Conservation (phyloP, 2,797 vertebrate genomes). For the Gallinago solitaria region DNA sequence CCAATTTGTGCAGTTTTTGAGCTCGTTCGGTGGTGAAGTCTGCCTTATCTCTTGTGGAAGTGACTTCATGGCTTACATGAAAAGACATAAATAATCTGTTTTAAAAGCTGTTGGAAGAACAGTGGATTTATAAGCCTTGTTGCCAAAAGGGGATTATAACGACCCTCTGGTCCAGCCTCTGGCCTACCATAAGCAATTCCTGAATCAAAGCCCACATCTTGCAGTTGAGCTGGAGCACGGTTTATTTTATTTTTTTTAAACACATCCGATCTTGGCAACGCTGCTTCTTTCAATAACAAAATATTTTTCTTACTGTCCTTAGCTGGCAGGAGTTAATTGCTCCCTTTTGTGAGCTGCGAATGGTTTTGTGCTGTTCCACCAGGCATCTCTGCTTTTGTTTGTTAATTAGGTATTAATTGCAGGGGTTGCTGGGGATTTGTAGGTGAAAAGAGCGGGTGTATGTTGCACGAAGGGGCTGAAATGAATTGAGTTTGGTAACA, state of each 20-base stretch:
- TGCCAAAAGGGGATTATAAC: conserved; percentile 2
- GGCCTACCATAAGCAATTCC: not conserved
- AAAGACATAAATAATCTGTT: not conserved
- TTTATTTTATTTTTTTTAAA: conserved; percentile 14
- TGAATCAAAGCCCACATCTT: not conserved
- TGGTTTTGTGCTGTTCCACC: conserved; percentile 72
- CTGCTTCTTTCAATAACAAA: conserved; percentile 45
- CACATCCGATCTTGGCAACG: not conserved
- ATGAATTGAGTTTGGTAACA: not conserved
- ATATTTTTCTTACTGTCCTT: conserved; percentile 54
- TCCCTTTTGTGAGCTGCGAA: conserved; percentile 62
- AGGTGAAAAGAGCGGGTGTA: conserved; percentile 41
- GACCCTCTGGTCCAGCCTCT: not conserved
- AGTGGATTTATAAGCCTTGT: not conserved
- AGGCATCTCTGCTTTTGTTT: conserved; percentile 74
- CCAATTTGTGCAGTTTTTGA: not conserved
- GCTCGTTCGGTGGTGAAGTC: not conserved
- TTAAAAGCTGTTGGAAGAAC: conserved; percentile 11
- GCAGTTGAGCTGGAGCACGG: not conserved
- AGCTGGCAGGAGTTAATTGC: conserved; percentile 63
- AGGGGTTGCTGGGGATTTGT: conserved; percentile 51
- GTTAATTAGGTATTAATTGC: conserved; percentile 77
- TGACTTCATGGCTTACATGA: not conserved
- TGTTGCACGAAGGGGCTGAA: not conserved
- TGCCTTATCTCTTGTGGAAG: conserved; percentile 19